Conservation (phyloP, 2,113 vertebrate genomes). For the Anolis carolinensis region DNA sequence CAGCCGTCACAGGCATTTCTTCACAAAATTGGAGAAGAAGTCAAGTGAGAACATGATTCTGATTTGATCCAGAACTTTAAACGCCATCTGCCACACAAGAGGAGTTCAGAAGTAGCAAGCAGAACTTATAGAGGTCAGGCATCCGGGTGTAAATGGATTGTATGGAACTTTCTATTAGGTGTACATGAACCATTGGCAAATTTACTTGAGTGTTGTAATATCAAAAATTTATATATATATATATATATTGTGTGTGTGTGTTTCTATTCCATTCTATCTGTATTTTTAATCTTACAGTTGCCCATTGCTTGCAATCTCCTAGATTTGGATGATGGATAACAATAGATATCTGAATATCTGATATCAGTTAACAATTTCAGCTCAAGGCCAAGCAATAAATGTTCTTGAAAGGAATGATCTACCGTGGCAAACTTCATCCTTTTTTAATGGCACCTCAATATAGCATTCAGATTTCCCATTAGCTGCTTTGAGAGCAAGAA, state of each 20-base stretch:
- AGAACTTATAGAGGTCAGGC: not conserved
- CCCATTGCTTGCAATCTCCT: not conserved
- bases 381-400: not conserved
- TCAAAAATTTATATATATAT: too few species aligned
- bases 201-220: not conserved
- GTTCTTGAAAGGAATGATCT: slow-evolving; percentile 5
- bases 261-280: not conserved
- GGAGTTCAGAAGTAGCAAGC: not conserved
- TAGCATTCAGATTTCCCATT: not conserved
- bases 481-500: not conserved
- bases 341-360: not conserved
- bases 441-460: not conserved
- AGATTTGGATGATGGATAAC: not conserved
- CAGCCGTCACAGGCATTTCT: not conserved
- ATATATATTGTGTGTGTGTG: not conserved
- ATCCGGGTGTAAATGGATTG: not conserved
- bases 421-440: not conserved
- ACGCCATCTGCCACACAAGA: not conserved
- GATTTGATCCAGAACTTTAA: not conserved
- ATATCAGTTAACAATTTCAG: not conserved
- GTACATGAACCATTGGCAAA: not conserved
- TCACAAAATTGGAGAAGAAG: not conserved
- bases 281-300: not conserved
- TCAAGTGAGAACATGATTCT: not conserved
- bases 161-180: not conserved